phyloP scores from a whole-genome alignment of 2,113 vertebrate genomes.

The Sinocyclocheilus anophthalmus region DNA sequence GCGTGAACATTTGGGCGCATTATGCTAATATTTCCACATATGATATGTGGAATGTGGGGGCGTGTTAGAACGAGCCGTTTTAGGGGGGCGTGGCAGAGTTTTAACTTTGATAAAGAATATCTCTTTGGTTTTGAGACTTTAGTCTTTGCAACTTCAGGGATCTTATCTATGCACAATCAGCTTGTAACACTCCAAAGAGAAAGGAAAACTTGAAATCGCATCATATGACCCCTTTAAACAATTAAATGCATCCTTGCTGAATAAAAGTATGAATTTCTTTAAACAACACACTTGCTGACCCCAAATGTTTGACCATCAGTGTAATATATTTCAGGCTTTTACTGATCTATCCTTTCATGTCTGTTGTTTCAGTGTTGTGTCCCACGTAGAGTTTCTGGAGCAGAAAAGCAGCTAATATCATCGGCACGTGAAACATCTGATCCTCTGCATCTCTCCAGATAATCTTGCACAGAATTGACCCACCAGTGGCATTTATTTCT shows the following conservation, averaged over 20 bases:
- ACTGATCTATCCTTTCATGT: conserved; percentile 43
- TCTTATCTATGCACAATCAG: too few relatives aligned
- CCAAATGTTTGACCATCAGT: not conserved
- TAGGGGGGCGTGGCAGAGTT: too few relatives aligned
- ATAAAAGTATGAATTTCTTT: not conserved
- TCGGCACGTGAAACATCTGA: conserved; percentile 27
- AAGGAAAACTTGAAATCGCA: too few relatives aligned
- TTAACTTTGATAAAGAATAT: too few relatives aligned
- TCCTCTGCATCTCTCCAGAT: conserved; percentile 8
- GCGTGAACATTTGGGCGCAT: too few relatives aligned
- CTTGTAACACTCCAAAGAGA: too few relatives aligned
- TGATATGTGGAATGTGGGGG: too few relatives aligned
- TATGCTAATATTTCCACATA: too few relatives aligned
- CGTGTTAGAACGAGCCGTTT: too few relatives aligned
- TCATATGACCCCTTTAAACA: not conserved
- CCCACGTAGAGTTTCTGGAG: conserved; percentile 68
- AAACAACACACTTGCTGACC: not conserved
- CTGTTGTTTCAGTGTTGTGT: conserved; percentile 76
- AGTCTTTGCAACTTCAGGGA: too few relatives aligned
- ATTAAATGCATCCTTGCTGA: not conserved
- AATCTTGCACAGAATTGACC: not conserved
- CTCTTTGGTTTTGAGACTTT: too few relatives aligned
- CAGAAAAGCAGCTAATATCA: conserved; percentile 28
- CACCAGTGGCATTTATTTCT: not conserved
- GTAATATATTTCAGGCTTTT: not conserved